Evolutionary conservation across 2,888 invertebrate genomes (phyloP).

Genomic region (Calameuta filiformis): DNA sequence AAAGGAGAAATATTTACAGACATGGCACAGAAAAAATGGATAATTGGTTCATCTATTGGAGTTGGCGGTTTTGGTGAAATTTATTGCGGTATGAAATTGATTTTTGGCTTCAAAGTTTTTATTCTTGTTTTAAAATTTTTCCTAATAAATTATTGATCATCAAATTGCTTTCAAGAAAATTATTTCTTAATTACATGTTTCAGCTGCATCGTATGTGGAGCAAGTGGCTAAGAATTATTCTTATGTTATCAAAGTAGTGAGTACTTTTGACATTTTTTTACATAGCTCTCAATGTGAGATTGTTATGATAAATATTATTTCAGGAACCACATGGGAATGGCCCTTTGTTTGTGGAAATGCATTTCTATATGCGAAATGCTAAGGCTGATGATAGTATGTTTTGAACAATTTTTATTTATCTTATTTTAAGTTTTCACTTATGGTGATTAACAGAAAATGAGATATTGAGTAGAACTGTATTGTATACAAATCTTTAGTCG

Average conservation of each 20-base stretch:
- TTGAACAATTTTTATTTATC: background rate
- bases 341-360: constrained; percentile 93
- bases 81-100: constrained; percentile 79
- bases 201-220: constrained; percentile 66
- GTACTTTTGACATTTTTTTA: constrained; percentile 51
- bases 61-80: constrained; percentile 95
- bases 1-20: constrained; percentile 83
- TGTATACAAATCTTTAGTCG: constrained; percentile 69
- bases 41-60: constrained; percentile 87
- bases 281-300: background rate
- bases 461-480: background rate
- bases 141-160: background rate
- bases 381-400: constrained; percentile 76
- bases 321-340: constrained; percentile 94
- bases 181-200: constrained; percentile 19
- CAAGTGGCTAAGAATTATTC: constrained; percentile 71
- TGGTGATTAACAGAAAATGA: background rate
- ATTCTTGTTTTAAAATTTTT: background rate
- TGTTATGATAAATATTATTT: background rate
- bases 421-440: background rate
- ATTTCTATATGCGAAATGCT: constrained; percentile 86
- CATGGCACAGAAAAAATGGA: constrained; percentile 83
- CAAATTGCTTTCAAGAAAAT: background rate
- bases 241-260: constrained; percentile 84
- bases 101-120: background rate